Base-by-base conservation (phyloP, 2,888 invertebrate species). In the Melinaea marsaeus region DNA sequence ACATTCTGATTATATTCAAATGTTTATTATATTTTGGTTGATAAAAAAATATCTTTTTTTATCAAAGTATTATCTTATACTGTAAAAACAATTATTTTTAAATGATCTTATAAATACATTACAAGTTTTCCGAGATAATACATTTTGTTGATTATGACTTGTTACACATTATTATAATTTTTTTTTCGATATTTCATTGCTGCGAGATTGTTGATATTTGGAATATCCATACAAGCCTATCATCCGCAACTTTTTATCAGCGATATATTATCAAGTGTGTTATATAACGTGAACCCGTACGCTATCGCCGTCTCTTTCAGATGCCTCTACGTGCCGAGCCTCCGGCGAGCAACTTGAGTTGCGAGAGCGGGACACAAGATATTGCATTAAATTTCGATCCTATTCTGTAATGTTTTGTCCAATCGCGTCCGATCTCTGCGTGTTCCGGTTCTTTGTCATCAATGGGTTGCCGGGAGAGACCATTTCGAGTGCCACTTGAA, bases 391-490 rank as follows among this genome's bases (percentile, higher is more conserved):
- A 87, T 84, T 88, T 90, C 89, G 90, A 90, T 90, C 88, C 81
- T 85, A 83, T 85, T 88, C 87, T 84, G 84, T 84, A 83, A 84
- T 78, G 84, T 83, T 81, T 84, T 83, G 89, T 88, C 93, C 93
- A 93, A 93, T 93, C 92, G 91, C 88, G 89, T 83, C 82, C 87
- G 88, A 90, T 90, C 90, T 89, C 84, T 81, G 88, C 89, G 91
- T 91, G 91, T 92, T 92, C 92, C 90, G 90, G 88, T 92, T 92
- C 93, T 93, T 92, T 93, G 93, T 93, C 93, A 93, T 93, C 93
- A 93, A 93, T 93, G 93, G 92, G 92, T 91, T 90, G 91, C 90
- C 91, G 92, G 93, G 85, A 90, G 88, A 92, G 92, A 93, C 92
- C 90, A 92, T 86, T 85, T 80, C 78, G 73, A 79, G 84, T 85